Percentiles rank a stretch among this genome's conserved stretches.
phyloP scores from a whole-genome alignment of 2,797 vertebrate genomes.

The Falco concolor region DNA sequence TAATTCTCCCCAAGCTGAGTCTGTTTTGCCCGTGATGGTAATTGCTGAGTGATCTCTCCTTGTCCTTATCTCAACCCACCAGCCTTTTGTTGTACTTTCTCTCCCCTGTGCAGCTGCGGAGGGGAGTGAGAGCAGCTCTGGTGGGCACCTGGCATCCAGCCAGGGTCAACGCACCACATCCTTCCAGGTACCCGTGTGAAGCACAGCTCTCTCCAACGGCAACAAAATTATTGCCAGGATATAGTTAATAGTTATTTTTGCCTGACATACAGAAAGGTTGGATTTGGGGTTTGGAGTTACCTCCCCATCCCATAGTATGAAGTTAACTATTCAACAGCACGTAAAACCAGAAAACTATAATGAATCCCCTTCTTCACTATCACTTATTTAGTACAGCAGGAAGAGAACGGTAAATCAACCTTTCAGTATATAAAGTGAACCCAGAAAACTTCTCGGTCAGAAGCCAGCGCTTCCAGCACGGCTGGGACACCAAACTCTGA shows the following conservation, averaged over 20 bases:
- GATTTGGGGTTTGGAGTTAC: neutral
- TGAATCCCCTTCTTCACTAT: neutral
- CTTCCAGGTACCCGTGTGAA: neutral
- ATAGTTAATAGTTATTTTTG: neutral
- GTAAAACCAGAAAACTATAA: neutral
- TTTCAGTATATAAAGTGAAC: neutral
- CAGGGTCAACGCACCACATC: neutral
- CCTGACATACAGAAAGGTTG: neutral
- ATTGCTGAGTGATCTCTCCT: too few relatives aligned
- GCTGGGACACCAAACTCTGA: neutral
- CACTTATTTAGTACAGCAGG: neutral
- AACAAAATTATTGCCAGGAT: neutral
- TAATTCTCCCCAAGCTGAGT: too few relatives aligned
- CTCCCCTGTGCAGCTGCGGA: too few relatives aligned
- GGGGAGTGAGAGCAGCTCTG: neutral
- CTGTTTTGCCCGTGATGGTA: too few relatives aligned
- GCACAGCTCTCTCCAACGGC: neutral
- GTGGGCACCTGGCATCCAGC: neutral
- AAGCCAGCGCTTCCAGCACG: neutral
- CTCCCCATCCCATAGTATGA: neutral
- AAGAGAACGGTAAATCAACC: neutral
- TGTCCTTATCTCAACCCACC: too few relatives aligned
- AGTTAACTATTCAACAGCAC: neutral
- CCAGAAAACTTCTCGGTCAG: neutral
- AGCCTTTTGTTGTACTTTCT: too few relatives aligned